phyloP scores from a whole-genome alignment of 2,113 vertebrate species.

The Vimba vimba region DNA sequence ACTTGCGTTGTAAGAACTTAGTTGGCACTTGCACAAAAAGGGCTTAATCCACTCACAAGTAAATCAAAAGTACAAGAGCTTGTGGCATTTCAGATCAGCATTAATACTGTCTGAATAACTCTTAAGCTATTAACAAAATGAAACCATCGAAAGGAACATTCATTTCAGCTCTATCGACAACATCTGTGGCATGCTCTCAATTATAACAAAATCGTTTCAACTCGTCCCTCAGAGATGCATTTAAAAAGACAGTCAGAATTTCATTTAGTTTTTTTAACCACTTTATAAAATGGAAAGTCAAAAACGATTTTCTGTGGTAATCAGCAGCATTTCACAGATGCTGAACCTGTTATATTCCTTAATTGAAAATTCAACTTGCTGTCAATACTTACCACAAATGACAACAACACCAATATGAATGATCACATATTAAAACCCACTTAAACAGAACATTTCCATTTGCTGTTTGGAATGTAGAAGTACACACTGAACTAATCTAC shows the following conservation, averaged over 20 bases:
- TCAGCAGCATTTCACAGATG: not conserved
- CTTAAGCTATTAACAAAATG: not conserved
- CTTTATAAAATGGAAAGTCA: not conserved
- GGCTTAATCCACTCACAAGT: not conserved
- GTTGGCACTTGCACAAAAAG: conserved; percentile 57
- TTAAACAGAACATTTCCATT: not conserved
- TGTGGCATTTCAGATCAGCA: not conserved
- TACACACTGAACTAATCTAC: not conserved
- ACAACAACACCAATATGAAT: not conserved
- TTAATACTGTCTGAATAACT: not conserved
- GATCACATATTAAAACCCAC: not conserved
- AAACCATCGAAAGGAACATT: not conserved
- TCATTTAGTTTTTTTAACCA: not conserved
- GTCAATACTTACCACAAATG: not conserved
- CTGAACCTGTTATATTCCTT: not conserved
- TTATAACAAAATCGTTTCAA: not conserved
- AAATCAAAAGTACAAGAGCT: conserved; percentile 12
- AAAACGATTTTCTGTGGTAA: not conserved
- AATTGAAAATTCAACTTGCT: not conserved
- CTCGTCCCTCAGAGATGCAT: not conserved
- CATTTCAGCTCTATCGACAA: not conserved
- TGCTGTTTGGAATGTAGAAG: conserved; percentile 35
- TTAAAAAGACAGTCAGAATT: not conserved
- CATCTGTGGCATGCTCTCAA: not conserved
- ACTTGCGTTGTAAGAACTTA: conserved; percentile 58